Evolutionary conservation across 2,888 invertebrate species (phyloP).

Genomic region (Scaptomyza reducta): DNA sequence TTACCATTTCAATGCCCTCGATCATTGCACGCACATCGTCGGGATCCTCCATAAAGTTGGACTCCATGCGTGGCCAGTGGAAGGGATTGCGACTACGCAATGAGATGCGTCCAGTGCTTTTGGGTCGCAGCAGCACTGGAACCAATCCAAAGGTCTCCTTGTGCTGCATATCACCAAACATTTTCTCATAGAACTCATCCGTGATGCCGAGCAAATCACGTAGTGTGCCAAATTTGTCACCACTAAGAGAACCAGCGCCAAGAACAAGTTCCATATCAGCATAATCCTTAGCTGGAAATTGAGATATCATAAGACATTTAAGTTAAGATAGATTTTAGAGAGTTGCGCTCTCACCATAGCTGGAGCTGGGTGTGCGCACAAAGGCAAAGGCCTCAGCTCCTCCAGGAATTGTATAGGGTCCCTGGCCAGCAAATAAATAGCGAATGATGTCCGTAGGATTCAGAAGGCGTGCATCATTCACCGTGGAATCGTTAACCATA

Average conservation of each 20-base stretch:
- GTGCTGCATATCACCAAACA: constrained; percentile 79
- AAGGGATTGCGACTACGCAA: constrained; percentile 90
- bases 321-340: rapidly evolving
- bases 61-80: constrained; percentile 90
- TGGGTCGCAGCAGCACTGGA: constrained; percentile 90
- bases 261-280: constrained; percentile 93
- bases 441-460: constrained; percentile 87
- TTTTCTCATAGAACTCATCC: constrained; percentile 84
- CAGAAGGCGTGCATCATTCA: constrained; percentile 87
- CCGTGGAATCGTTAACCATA: constrained; percentile 88
- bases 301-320: not conserved
- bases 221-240: constrained; percentile 89
- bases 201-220: constrained; percentile 87
- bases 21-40: constrained; percentile 90
- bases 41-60: constrained; percentile 91
- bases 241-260: constrained; percentile 90
- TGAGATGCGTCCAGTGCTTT: constrained; percentile 89
- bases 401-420: constrained; percentile 91
- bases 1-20: constrained; percentile 90
- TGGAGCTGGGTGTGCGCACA: constrained; percentile 87
- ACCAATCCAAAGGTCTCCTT: constrained; percentile 88
- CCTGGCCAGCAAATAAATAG: constrained; percentile 87
- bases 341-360: constrained; percentile 64
- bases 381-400: constrained; percentile 92
- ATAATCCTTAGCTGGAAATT: constrained; percentile 84